Percentiles rank a stretch among this genome's conserved stretches.
These are phyloP conservation scores for Otis tarda DNA, from an alignment of 2,113 vertebrate species.

Conservation along the genomic window DNA sequence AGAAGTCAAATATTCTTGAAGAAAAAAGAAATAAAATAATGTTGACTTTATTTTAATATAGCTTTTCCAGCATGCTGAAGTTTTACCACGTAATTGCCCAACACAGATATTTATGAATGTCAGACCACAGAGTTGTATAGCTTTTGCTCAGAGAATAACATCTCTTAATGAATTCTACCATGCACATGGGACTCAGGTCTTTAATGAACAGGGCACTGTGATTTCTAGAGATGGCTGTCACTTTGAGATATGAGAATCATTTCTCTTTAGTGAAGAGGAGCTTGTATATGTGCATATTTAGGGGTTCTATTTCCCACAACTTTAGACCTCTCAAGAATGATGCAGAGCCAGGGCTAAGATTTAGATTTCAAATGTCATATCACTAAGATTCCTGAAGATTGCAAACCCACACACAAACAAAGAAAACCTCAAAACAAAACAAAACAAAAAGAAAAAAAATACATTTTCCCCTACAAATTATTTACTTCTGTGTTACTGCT, in stretches of 20 bases:
- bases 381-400: neutral
- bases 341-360: neutral
- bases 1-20: neutral
- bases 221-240: conserved; percentile 60
- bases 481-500: neutral
- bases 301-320: conserved; percentile 34
- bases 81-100: conserved; percentile 26
- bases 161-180: conserved; percentile 58
- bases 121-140: neutral
- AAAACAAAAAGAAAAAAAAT: neutral
- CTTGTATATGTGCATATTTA: conserved; percentile 52
- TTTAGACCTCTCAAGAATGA: conserved; percentile 2
- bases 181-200: conserved; percentile 1
- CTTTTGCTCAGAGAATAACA: conserved; percentile 52
- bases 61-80: neutral
- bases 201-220: conserved; percentile 61
- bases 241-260: conserved; percentile 63
- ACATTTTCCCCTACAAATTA: neutral
- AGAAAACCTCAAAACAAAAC: too few relatives aligned
- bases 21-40: neutral
- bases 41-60: conserved; percentile 49
- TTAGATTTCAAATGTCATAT: neutral
- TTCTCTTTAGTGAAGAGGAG: conserved; percentile 53
- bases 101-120: conserved; percentile 63
- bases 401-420: neutral